phyloP scores from a whole-genome alignment of 2,113 vertebrate species.

The Sialia sialis region DNA sequence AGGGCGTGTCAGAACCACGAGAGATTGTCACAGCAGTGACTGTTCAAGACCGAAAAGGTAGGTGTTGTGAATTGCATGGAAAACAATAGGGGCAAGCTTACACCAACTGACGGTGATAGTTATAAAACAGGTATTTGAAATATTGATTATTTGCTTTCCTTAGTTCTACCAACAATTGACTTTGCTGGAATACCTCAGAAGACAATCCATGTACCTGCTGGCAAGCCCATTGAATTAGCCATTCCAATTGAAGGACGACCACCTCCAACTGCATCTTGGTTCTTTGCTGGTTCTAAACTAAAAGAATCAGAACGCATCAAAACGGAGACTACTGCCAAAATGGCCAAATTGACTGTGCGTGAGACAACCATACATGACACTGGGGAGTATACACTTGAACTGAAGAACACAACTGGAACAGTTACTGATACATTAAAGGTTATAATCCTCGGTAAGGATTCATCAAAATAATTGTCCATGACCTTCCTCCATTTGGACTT shows the following conservation, averaged over 20 bases:
- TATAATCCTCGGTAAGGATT: conserved; percentile 89
- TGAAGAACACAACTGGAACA: conserved; percentile 88
- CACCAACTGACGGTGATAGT: not conserved
- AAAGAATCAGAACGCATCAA: conserved; percentile 88
- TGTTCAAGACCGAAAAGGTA: conserved; percentile 93
- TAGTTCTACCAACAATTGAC: conserved; percentile 91
- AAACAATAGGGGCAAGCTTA: not conserved
- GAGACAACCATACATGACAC: conserved; percentile 92
- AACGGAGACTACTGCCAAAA: conserved; percentile 84
- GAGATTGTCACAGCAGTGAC: conserved; percentile 89
- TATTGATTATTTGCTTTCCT: conserved; percentile 16
- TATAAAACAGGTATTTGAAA: not conserved
- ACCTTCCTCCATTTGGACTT: not conserved
- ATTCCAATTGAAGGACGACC: conserved; percentile 90
- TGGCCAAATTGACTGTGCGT: conserved; percentile 83
- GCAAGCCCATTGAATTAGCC: conserved; percentile 87
- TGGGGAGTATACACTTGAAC: conserved; percentile 88
- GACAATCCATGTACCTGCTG: conserved; percentile 86
- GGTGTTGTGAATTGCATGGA: not conserved
- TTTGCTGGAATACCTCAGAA: conserved; percentile 90
- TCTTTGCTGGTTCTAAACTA: conserved; percentile 84
- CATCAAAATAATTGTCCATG: not conserved
- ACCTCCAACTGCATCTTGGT: conserved; percentile 89
- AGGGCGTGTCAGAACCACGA: conserved; percentile 88
- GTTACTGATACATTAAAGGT: conserved; percentile 86